These are phyloP conservation scores for Temnopleurus reevesii DNA, from an alignment of 53 echinoderm and acorn worm genomes.

Conservation along the genomic window DNA sequence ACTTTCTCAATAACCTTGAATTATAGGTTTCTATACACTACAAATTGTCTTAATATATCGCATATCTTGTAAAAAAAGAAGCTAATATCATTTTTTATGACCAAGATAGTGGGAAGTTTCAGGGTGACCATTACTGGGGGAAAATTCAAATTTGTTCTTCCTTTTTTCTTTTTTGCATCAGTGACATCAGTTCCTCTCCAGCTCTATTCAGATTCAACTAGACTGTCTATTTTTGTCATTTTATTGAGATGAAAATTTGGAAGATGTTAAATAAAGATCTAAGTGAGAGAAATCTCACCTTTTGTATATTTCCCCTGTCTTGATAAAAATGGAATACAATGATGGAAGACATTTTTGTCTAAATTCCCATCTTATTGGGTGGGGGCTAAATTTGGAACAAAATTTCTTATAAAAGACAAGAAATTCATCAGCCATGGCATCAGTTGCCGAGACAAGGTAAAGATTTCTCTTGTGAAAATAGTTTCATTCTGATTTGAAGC, in stretches of 20 bases:
- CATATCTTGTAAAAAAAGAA: background rate
- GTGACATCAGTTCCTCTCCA: slow-evolving; percentile 7
- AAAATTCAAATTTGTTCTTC: background rate
- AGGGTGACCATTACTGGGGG: background rate
- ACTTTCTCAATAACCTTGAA: background rate
- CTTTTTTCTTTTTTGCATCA: too few species aligned
- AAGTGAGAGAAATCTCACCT: background rate
- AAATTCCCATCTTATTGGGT: background rate
- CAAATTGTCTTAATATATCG: background rate
- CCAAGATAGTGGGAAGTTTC: background rate
- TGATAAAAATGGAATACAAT: background rate
- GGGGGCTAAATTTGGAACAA: background rate
- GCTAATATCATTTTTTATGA: background rate
- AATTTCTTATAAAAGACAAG: background rate
- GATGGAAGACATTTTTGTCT: background rate
- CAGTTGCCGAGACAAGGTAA: background rate
- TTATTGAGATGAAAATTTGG: background rate
- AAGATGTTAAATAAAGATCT: background rate
- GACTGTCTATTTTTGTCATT: background rate
- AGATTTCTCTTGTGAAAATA: background rate
- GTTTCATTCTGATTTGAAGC: background rate
- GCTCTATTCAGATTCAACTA: background rate
- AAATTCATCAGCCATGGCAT: background rate
- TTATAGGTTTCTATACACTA: background rate
- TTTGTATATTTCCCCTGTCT: too few species aligned